Evolutionary conservation across 2,888 invertebrate genomes (phyloP).

Genomic region (Mesoligia furuncula): DNA sequence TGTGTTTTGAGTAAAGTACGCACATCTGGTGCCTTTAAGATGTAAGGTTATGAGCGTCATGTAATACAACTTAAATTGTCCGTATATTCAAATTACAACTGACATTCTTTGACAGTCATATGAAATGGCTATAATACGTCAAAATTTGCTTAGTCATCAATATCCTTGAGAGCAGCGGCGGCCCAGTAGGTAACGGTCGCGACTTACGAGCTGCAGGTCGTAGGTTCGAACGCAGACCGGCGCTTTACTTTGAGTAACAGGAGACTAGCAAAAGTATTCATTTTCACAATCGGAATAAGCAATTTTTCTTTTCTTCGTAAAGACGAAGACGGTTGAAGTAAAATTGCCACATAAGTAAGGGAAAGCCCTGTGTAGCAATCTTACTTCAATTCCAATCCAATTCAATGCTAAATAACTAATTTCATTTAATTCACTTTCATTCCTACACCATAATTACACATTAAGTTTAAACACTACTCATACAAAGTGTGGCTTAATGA

Average conservation of each 20-base stretch:
- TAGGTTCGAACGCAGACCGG: too few species aligned
- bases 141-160: background rate
- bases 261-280: too few species aligned
- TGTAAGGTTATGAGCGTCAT: background rate
- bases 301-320: background rate
- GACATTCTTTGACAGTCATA: too few species aligned
- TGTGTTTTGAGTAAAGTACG: background rate
- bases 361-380: background rate
- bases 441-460: slow-evolving; percentile 33
- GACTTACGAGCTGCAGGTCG: too few species aligned
- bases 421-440: slow-evolving; percentile 27
- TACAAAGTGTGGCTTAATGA: slow-evolving; percentile 42
- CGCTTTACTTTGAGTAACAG: too few species aligned
- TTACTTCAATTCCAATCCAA: background rate
- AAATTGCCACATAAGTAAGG: background rate
- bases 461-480: slow-evolving; percentile 30
- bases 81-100: too few species aligned
- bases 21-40: background rate
- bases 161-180: background rate
- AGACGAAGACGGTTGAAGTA: background rate
- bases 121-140: too few species aligned
- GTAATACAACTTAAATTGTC: background rate
- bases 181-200: too few species aligned
- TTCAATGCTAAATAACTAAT: slow-evolving; percentile 9
- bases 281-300: too few species aligned